A percentile compares a stretch with the other conserved stretches of the same genome.
These are phyloP conservation scores for Drosophila yakuba DNA, from an alignment of 1,140 invertebrate species.

Conservation along the genomic window DNA sequence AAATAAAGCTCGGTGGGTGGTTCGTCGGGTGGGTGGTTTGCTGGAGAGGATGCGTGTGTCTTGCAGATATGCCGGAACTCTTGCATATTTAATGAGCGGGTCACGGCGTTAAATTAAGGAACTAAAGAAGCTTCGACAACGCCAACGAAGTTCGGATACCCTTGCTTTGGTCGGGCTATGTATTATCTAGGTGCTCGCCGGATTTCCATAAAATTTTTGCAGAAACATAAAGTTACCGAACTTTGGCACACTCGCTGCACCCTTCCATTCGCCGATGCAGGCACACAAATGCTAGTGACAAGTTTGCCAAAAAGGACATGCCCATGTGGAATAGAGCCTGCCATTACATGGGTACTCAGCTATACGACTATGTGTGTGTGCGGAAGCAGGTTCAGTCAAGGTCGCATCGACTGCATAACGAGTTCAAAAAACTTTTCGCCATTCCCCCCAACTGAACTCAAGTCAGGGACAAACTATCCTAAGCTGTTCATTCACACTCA, in stretches of 20 bases:
- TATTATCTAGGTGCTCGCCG: background rate
- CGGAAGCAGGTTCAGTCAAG: conserved; percentile 30
- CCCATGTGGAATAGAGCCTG: conserved; percentile 5
- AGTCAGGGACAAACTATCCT: conserved; percentile 30
- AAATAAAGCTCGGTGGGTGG: conserved; percentile 40
- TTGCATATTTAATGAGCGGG: conserved; percentile 55
- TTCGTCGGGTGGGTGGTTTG: conserved; percentile 6
- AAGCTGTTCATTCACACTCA: conserved; percentile 36
- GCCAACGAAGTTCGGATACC: conserved; percentile 6
- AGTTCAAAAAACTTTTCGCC: conserved; percentile 47
- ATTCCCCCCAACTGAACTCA: background rate
- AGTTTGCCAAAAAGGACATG: conserved; percentile 46
- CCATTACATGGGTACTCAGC: conserved; percentile 1
- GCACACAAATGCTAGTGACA: conserved; percentile 41
- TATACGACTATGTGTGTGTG: background rate
- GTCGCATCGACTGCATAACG: conserved; percentile 44
- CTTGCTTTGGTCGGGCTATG: background rate
- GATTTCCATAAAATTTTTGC: conserved; percentile 2
- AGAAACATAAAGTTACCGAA: conserved; percentile 9
- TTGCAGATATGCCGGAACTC: conserved; percentile 33
- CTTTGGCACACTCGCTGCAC: conserved; percentile 9
- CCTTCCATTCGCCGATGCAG: conserved; percentile 12
- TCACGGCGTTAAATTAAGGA: conserved; percentile 27
- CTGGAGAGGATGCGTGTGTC: conserved; percentile 25
- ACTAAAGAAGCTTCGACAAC: conserved; percentile 7